Percentiles rank a stretch among this genome's conserved stretches.
phyloP scores from a whole-genome alignment of 2,113 vertebrate species.

The Antennarius striatus region DNA sequence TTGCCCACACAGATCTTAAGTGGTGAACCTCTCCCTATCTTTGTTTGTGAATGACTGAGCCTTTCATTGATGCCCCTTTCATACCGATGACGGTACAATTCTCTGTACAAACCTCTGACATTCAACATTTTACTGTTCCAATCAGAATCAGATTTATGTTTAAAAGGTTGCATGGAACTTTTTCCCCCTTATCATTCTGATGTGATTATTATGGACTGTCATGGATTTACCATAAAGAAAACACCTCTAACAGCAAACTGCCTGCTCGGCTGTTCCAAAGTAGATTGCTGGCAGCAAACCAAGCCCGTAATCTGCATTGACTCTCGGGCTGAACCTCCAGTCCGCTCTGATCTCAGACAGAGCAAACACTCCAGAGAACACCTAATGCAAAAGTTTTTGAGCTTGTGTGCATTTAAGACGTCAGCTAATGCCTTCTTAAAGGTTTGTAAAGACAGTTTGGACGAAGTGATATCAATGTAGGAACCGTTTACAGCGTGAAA shows the following conservation, averaged over 20 bases:
- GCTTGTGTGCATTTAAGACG: not conserved
- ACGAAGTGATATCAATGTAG: not conserved
- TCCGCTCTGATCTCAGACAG: conserved; percentile 43
- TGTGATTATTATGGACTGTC: conserved; percentile 22
- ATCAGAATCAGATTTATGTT: too few species aligned
- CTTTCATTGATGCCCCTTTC: too few species aligned
- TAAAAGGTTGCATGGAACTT: not conserved
- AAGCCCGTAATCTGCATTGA: conserved; percentile 41
- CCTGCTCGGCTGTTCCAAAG: conserved; percentile 34
- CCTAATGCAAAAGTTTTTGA: conserved; percentile 15
- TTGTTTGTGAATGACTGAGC: too few species aligned
- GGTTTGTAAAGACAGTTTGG: not conserved
- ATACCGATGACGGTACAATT: too few species aligned
- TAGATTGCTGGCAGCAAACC: conserved; percentile 42
- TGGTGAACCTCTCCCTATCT: too few species aligned
- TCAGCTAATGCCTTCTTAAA: not conserved
- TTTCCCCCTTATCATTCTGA: not conserved
- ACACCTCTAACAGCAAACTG: conserved; percentile 25
- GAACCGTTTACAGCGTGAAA: not conserved
- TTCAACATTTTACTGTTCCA: too few species aligned
- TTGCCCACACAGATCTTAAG: too few species aligned
- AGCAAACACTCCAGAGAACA: conserved; percentile 19
- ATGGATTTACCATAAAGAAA: conserved; percentile 39
- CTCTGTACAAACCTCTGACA: too few species aligned
- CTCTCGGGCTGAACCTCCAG: conserved; percentile 27